Evolutionary conservation across 2,888 invertebrate genomes (phyloP), one percentile per base, ranked within the genome.

Genomic region (Heliconius aoede): DNA sequence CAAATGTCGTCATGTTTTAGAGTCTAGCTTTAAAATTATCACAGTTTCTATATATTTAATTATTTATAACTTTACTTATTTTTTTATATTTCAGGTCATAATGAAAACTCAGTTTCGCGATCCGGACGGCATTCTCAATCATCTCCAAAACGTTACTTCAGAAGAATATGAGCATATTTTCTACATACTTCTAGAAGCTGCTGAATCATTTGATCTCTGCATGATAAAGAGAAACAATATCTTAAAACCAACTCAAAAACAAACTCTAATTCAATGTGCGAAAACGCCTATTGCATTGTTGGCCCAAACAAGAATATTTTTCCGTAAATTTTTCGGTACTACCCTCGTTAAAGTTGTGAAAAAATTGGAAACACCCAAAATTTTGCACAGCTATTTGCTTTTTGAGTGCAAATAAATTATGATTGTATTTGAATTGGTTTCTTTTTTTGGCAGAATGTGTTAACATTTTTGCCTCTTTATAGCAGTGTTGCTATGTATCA

Each of bases 71-170:
- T 40, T 40, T 4, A 4, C 40, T 55, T 55, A 36, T 9, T 36
- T 46, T 36, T 58, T 68, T 64, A 30, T 21, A 32, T 72, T 65
- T 40, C 88, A 96, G 96, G 97, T 97, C 0, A 96, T 97, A 26
- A 96, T 97, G 95, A 97, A 97, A 89, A 97, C 97, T 13, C 97
- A 97, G 83, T 97, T 97, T 86, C 95, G 97, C 76, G 97, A 98
- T 86, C 97, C 97, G 0, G 97, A 97, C 85, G 98, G 98, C 55
- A 96, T 98, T 75, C 93, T 98, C 8, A 97, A 97, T 87, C 97
- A 96, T 40, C 95, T 98, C 18, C 96, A 97, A 82, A 96, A 97
- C 87, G 95, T 96, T 0, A 93, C 95, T 1, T 82, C 91, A 1
- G 87, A 89, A 28, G 91, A 93, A 77, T 85, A 90, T 80, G 89